Evolutionary conservation across 2,888 invertebrate genomes (phyloP).

Genomic region (Laothoe populi): DNA sequence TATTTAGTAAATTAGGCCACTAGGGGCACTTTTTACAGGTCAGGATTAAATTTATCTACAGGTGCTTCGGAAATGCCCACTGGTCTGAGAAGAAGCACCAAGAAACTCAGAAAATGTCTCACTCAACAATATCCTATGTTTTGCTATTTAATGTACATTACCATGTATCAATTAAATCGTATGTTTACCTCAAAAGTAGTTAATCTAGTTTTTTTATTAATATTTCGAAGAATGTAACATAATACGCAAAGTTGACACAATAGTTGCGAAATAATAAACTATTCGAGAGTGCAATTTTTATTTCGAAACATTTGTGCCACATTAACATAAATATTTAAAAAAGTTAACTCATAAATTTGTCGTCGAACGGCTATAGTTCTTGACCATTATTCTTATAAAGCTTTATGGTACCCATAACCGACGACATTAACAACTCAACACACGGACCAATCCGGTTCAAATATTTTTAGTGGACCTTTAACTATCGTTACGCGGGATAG

Average conservation of each 20-base stretch:
- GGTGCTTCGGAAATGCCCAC: too few species aligned
- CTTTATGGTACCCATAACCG: slow-evolving; percentile 9
- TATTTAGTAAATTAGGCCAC: too few species aligned
- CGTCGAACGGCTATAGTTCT: slow-evolving; percentile 3
- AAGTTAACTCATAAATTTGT: slow-evolving; percentile 6
- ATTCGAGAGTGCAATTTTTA: background rate
- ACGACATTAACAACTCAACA: background rate
- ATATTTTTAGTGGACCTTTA: background rate
- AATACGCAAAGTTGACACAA: background rate
- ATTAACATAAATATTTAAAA: background rate
- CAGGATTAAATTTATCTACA: too few species aligned
- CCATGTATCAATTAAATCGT: background rate
- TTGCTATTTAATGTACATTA: background rate
- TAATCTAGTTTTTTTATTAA: background rate
- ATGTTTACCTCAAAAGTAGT: background rate
- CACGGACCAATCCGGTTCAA: slow-evolving; percentile 6
- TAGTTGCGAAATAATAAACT: slow-evolving; percentile 8
- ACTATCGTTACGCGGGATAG: background rate
- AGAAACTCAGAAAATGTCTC: too few species aligned
- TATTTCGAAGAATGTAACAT: background rate
- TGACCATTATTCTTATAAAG: slow-evolving; percentile 11
- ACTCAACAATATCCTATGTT: background rate
- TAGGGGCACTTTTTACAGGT: too few species aligned
- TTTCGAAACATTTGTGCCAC: background rate
- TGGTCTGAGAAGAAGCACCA: too few species aligned